These are phyloP conservation scores for Luidia sarsii DNA, from an alignment of 53 echinoderm and acorn worm species.

Conservation along the genomic window DNA sequence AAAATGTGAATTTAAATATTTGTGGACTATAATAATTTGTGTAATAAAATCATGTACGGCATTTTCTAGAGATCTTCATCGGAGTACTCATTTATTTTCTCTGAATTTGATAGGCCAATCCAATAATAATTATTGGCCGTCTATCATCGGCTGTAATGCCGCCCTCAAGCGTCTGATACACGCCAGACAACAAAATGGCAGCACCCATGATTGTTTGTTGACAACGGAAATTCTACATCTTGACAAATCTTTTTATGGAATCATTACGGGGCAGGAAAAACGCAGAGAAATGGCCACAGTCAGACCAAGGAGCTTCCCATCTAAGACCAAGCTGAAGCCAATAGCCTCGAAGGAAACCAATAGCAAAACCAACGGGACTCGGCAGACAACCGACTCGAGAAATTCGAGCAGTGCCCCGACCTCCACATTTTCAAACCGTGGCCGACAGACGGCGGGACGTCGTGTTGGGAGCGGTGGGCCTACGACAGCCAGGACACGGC, in stretches of 20 bases:
- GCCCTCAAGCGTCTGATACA: slow-evolving; percentile 26
- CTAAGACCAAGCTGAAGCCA: not conserved
- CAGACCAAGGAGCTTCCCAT: not conserved
- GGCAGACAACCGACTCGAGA: not conserved
- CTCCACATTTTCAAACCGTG: no score
- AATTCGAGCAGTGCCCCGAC: not conserved
- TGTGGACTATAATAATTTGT: no score
- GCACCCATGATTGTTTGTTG: slow-evolving; percentile 6
- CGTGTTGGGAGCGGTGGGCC: not conserved
- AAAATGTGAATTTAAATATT: no score
- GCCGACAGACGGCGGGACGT: not conserved
- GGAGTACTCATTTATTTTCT: no score
- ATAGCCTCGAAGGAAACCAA: not conserved
- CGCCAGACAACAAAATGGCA: slow-evolving; percentile 16
- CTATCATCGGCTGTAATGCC: not conserved
- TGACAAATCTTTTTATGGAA: no score
- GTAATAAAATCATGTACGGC: no score
- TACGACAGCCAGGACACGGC: not conserved
- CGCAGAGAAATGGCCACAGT: not conserved
- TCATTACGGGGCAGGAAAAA: not conserved
- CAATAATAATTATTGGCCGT: no score
- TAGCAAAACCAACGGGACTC: no score
- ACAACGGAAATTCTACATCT: slow-evolving; percentile 22
- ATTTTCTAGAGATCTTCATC: no score
- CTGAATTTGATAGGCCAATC: no score